Base-by-base conservation (phyloP, 2,888 invertebrate genomes). In the Brenthis daphne region DNA sequence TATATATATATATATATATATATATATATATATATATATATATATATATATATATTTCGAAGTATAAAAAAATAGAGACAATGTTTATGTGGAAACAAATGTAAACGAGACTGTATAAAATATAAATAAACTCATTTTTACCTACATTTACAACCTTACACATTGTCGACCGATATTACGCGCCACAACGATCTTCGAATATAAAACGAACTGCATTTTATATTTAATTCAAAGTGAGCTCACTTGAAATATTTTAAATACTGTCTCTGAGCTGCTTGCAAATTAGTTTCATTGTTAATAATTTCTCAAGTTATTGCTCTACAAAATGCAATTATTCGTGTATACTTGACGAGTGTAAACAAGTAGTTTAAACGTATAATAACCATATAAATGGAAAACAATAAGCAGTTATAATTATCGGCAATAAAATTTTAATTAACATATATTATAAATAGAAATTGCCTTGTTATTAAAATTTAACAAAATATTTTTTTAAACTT, bases 121-220 rank as follows among this genome's bases (percentile, higher is more conserved):
- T 20, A 16, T 3, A 51, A 14, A 50, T 51, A 20, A 16, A 61
- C 33, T 3, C 33, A 20, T 67, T 57, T 61, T 53, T 37, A 66
- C 29, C 12, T 60, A 4, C 55, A n/a, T 60, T 54, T 54, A 53
- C 20, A 53, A 37, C 14, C 20, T 63, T 63, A 20, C 33, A 37
- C 58, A 20, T 54, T 33, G 13, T 68, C 57, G 57, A 53, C 54
- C 54, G 55, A 58, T 64, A 55, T 64, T 58, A 64, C 13, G 50
- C 53, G 47, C 54, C 37, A 58, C 29, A 54, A 68, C 58, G 58
- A 58, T 58, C 47, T 48, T 43, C 33, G 68, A 68, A 68, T 68
- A 64, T 64, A 64, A 68, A 68, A 54, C 55, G 64, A 29, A 57
- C 47, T 58, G 53, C 37, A 68, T 68, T 68, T 65, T 43, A 64